Evolutionary conservation across 2,888 invertebrate species (phyloP), one percentile per base, ranked within the genome.

Genomic region (Phortica magna): DNA sequence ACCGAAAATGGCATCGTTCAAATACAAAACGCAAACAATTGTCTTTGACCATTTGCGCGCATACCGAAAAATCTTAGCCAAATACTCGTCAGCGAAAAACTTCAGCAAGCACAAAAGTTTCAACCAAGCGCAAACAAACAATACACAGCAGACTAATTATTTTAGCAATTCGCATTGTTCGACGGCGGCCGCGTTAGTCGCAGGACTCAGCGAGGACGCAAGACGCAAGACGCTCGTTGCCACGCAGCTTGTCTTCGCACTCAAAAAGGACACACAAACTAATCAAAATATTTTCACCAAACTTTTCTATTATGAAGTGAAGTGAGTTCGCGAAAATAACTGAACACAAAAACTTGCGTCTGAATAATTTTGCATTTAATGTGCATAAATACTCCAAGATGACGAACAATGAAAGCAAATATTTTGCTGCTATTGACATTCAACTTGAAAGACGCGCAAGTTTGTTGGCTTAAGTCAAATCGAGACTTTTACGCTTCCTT

Each of bases 241-340:
- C 19, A 12, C 41, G 48, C 3, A 48, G 48, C 48, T 31, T 4
- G 31, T 31, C 31, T 31, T 31, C 9, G 48, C 48, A 14, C 48
- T 22, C 10, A 22, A 22, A 61, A 22, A 61, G 61, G 61, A 61
- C 68, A 79, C 83, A 80, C 85, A 85, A 85, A 85, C 85, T 85
- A 85, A 85, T 85, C 85, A 85, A 85, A 85, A 85, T 85, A 87
- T 85, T 85, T 88, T 88, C 84, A 86, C 88, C 12, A 31, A 31
- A 85, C 87, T 86, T 85, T 85, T 88, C 87, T 86, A 88, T 88
- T 85, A 85, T 88, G 85, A 85, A 85, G 87, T 88, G 85, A 85
- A 85, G 87, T 88, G 88, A 48, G 14, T 41, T n/a, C 39, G 42
- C 42, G 42, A 19, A 17, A 19, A 48, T 48, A 48, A 48, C 48